Conservation (phyloP, 2,113 vertebrate species). For the Halichoerus grypus region DNA sequence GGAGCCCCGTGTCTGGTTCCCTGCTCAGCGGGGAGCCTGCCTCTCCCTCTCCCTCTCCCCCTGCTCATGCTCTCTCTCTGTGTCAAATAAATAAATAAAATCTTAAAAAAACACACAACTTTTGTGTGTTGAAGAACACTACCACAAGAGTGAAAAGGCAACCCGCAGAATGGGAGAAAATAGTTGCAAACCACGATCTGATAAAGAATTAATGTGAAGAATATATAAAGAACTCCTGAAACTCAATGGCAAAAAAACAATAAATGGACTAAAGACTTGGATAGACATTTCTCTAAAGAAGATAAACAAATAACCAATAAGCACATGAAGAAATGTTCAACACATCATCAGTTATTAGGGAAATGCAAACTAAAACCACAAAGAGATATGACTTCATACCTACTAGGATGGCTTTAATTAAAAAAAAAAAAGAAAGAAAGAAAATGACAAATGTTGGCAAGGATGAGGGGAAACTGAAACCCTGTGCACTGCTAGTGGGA, state of each 20-base stretch:
- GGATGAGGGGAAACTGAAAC: neutral
- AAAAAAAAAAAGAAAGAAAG: neutral
- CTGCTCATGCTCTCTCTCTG: neutral
- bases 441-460: neutral
- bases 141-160: neutral
- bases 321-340: neutral
- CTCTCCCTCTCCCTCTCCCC: neutral
- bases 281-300: too few species aligned
- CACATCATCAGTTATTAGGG: neutral
- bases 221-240: slow-evolving; percentile 13
- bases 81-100: neutral
- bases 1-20: accelerated
- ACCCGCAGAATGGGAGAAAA: neutral
- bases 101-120: neutral
- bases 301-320: neutral
- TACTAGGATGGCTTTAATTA: neutral
- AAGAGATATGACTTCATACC: neutral
- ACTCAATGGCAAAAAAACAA: neutral
- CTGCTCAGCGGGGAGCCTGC: neutral
- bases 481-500: neutral
- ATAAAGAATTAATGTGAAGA: neutral
- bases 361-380: slow-evolving; percentile 11
- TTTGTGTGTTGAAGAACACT: neutral
- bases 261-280: neutral
- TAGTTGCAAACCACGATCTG: neutral